Percentiles rank a stretch among this genome's conserved stretches.
phyloP scores from a whole-genome alignment of 2,113 vertebrate genomes.

The Neopipo cinnamomea region DNA sequence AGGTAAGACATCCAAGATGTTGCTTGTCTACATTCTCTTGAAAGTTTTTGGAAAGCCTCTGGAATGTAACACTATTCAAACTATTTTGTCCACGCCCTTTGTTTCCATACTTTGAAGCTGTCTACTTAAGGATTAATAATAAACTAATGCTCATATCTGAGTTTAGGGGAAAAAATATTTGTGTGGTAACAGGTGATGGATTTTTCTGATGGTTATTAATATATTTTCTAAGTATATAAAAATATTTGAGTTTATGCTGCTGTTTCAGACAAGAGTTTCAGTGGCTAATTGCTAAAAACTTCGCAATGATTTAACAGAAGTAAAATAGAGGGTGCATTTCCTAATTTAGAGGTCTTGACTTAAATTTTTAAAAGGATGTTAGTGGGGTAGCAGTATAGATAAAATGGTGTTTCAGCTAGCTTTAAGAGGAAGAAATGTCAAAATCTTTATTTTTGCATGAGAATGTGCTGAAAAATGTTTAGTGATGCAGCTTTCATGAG shows the following conservation, averaged over 20 bases:
- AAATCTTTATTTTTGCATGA: background rate
- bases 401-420: background rate
- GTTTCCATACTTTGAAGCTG: background rate
- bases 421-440: background rate
- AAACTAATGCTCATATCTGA: background rate
- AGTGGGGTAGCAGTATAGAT: background rate
- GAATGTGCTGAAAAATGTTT: background rate
- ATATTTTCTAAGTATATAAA: background rate
- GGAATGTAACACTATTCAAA: constrained; percentile 3
- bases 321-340: background rate
- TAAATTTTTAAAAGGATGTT: background rate
- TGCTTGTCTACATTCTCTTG: background rate
- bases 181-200: background rate
- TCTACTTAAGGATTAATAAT: background rate
- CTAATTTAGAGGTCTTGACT: background rate
- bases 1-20: background rate
- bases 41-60: background rate
- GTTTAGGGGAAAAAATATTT: background rate
- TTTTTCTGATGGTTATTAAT: background rate
- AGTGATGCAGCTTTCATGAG: background rate
- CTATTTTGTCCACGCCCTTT: background rate
- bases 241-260: background rate
- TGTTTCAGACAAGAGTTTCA: background rate
- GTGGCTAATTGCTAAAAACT: background rate
- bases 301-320: background rate